Evolutionary conservation across 2,113 vertebrate species (phyloP), one percentile per base, ranked within the genome.

Genomic region (Rhynchomys soricoides): DNA sequence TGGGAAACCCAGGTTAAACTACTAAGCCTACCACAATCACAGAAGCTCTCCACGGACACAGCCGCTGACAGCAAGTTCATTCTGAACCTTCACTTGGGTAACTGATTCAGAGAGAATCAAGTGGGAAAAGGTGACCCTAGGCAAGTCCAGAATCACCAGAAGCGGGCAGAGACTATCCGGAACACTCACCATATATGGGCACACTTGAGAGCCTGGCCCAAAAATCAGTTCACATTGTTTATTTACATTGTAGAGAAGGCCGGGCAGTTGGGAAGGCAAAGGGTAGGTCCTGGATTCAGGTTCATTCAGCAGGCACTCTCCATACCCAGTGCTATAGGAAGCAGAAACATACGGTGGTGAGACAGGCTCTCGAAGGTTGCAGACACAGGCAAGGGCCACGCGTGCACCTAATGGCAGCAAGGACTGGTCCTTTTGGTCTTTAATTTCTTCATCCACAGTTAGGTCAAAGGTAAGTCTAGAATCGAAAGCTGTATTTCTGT

Each of bases 191-290:
- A 99, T 99, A 97, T 99, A 99, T 0, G 99, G 99, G 98, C 99
- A 99, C 98, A 99, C 99, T 98, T 99, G 99, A 92, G 99, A 99
- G 95, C 99, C 99, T 0, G 99, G 99, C 98, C 99, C 99, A 98
- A 99, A 99, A 99, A 99, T 99, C 98, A 99, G 98, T 99, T 99
- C 99, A 98, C 99, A 99, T 98, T 99, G 99, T 98, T 99, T 99
- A 98, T 99, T 99, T 98, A 99, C 99, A 5, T 98, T 99, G 98
- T 99, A 99, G 96, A 99, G 99, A 94, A 98, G 98, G 94, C 99
- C 99, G 0, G 99, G 99, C 97, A 99, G 99, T 97, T 99, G 99
- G 97, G 99, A 99, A 97, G 99, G 99, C 97, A 99, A 98, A 24
- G 98, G 92, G 97, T 99, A 99, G 24, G 98, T 98, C 98, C 99